Percentiles rank a stretch among this genome's conserved stretches.
These are phyloP conservation scores for Euspilapteryx auroguttella DNA, from an alignment of 2,888 invertebrate genomes.

Conservation along the genomic window DNA sequence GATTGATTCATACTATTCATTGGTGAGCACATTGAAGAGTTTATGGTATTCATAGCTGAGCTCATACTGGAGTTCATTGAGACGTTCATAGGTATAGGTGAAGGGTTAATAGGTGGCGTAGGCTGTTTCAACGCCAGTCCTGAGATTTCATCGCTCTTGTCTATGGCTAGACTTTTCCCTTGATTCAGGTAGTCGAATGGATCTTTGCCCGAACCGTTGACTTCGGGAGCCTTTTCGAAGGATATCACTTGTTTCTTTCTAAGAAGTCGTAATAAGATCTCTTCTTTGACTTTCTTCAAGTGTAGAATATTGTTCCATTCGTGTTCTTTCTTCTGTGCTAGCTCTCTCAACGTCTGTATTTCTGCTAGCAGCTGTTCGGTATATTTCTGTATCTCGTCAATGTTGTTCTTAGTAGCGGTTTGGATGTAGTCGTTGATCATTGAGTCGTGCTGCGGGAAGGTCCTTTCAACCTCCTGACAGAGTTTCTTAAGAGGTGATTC, in stretches of 20 bases:
- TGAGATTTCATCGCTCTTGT: slow-evolving; percentile 51
- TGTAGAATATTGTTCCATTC: slow-evolving; percentile 86
- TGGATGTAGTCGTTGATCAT: slow-evolving; percentile 68
- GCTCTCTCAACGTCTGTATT: slow-evolving; percentile 70
- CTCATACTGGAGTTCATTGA: too few species aligned
- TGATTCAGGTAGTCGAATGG: slow-evolving; percentile 46
- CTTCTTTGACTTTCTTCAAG: slow-evolving; percentile 83
- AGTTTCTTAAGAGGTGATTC: slow-evolving; percentile 51
- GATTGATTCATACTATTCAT: too few species aligned
- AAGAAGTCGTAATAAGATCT: slow-evolving; percentile 71
- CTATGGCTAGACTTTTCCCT: slow-evolving; percentile 42
- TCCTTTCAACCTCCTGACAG: slow-evolving; percentile 51
- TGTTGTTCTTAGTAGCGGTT: slow-evolving; percentile 60
- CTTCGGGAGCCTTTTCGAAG: slow-evolving; percentile 38
- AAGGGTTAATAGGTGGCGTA: slow-evolving; percentile 16
- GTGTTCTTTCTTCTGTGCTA: slow-evolving; percentile 79
- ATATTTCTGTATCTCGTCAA: slow-evolving; percentile 64
- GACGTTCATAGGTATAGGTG: too few species aligned
- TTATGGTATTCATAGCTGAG: too few species aligned
- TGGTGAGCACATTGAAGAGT: too few species aligned
- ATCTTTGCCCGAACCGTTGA: slow-evolving; percentile 38
- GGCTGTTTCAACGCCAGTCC: slow-evolving; percentile 42
- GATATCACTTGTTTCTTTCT: slow-evolving; percentile 68
- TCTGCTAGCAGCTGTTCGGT: slow-evolving; percentile 67
- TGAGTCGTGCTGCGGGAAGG: slow-evolving; percentile 58